Evolutionary conservation across 2,797 vertebrate genomes (phyloP), one percentile per base, ranked within the genome.

Genomic region (Apogon talboti): DNA sequence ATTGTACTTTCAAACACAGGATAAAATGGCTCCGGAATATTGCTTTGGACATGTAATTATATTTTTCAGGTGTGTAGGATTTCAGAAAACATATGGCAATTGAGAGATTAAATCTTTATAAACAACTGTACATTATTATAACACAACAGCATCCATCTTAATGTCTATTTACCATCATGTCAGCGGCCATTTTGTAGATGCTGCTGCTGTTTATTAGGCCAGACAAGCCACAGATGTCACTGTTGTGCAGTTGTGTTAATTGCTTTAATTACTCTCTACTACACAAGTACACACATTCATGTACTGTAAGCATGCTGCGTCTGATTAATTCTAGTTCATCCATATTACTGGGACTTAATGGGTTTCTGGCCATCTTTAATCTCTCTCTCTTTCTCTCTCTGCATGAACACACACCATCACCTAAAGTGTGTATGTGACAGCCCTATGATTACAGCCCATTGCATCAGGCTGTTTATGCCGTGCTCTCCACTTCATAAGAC

Each of bases 381-480:
- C 71, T 70, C 33, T 30, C 69, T 65, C 24, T 19, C 41, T n/a
- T n/a, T 38, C 56, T 38, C 55, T 47, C 33, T 64, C 66, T 78
- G 19, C 76, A 69, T 61, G 65, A 76, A 66, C 71, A 73, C 63
- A 11, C 51, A 12, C 45, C 46, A 44, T 76, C 44, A 53, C 51
- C 66, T 41, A 46, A 63, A 76, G 65, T 78, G 69, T 75, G 67
- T 55, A 57, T 74, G 52, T 75, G 79, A 76, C 79, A 72, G 76
- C 62, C 24, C 60, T 44, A 61, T 15, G 43, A 66, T 90, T 91
- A 69, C 86, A 75, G 74, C 54, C 37, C 24, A 11, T 89, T 87
- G 81, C 88, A 81, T 91, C 86, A 88, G 78, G 15, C 81, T 62
- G 69, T 84, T 89, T 75, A 45, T 79, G 64, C 62, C 4, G 12